Conservation (phyloP, 2,797 vertebrate genomes). For the Leptoclinus maculatus region DNA sequence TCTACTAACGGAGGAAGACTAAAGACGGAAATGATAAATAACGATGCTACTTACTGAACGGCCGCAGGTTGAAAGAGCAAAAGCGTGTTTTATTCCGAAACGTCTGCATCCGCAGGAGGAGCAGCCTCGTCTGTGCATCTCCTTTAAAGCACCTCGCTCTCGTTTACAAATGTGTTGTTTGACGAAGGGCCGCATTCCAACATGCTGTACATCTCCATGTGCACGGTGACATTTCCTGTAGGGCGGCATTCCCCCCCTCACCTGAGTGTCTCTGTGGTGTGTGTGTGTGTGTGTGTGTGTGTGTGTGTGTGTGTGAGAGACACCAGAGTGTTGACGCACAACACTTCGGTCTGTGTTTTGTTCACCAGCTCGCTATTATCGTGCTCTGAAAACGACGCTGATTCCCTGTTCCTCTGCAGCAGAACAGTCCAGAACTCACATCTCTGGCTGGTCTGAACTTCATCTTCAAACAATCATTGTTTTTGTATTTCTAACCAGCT, state of each 20-base stretch:
- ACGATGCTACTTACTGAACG: slow-evolving; percentile 13
- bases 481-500: background rate
- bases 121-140: background rate
- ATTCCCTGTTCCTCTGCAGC: background rate
- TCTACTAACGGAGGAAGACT: background rate
- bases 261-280: slow-evolving; percentile 3
- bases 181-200: slow-evolving; percentile 39
- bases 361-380: slow-evolving; percentile 11
- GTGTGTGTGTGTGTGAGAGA: slow-evolving; percentile 5
- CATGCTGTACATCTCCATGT: background rate
- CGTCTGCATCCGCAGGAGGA: background rate
- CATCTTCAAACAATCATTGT: too few species aligned
- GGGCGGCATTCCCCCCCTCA: slow-evolving; percentile 61
- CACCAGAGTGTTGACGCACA: too few species aligned
- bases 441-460: background rate
- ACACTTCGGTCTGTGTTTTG: too few species aligned
- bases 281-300: background rate
- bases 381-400: background rate
- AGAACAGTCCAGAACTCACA: background rate
- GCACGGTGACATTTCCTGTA: slow-evolving; percentile 58
- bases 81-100: background rate
- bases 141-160: background rate
- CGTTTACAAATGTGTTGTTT: background rate
- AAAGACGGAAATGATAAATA: background rate
- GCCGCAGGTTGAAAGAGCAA: background rate